phyloP scores from a whole-genome alignment of 2,113 vertebrate species.

The Caranx ignobilis region DNA sequence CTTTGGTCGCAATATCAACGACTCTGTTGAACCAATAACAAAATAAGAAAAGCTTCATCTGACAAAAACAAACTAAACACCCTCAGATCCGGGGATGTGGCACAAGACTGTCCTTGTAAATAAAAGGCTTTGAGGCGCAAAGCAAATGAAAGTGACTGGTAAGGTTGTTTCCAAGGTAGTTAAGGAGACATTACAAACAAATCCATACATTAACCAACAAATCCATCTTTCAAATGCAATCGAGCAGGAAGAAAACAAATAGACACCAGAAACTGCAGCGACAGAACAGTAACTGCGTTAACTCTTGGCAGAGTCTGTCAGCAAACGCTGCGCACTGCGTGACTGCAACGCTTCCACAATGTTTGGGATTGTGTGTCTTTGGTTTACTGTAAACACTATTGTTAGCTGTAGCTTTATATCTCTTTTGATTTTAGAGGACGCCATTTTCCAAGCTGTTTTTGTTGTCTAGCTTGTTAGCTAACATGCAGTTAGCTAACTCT shows the following conservation, averaged over 20 bases:
- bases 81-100: neutral
- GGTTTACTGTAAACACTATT: slow-evolving; percentile 44
- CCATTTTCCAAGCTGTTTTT: slow-evolving; percentile 62
- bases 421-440: slow-evolving; percentile 37
- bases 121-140: neutral
- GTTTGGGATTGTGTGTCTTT: neutral
- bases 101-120: neutral
- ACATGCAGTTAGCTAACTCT: slow-evolving; percentile 1
- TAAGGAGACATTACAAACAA: neutral
- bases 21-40: neutral
- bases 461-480: slow-evolving; percentile 41
- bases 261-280: neutral
- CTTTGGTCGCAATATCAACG: neutral
- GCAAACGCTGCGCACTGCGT: slow-evolving; percentile 20
- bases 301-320: slow-evolving; percentile 27
- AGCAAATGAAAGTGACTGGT: neutral
- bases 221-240: neutral
- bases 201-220: too few species aligned
- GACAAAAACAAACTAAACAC: neutral
- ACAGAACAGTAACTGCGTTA: neutral
- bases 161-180: neutral
- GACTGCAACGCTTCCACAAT: neutral
- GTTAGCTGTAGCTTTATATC: neutral
- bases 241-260: neutral
- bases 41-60: neutral